Evolutionary conservation across 2,888 invertebrate genomes (phyloP).

Genomic region (Sycophila texana): DNA sequence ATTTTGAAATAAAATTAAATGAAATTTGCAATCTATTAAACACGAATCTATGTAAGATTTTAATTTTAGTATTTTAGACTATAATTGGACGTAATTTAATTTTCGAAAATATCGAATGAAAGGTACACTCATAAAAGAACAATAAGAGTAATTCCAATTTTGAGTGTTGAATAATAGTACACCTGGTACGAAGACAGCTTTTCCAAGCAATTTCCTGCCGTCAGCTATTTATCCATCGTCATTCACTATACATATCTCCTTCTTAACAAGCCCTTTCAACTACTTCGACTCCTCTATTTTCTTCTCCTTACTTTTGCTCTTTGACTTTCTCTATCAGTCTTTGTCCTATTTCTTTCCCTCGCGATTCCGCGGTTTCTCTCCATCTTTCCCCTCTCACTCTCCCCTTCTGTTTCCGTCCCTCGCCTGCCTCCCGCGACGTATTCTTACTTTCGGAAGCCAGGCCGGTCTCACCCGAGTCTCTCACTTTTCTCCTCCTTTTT

Average conservation of each 20-base stretch:
- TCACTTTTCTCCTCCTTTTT: constrained; percentile 24
- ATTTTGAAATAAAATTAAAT: too few relatives aligned
- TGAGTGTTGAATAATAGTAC: too few relatives aligned
- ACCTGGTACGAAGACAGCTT: neutral
- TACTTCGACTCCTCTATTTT: constrained; percentile 34
- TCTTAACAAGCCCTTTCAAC: constrained; percentile 28
- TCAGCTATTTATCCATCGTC: constrained; percentile 34
- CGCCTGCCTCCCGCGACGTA: neutral
- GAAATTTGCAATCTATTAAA: too few relatives aligned
- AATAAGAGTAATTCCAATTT: too few relatives aligned
- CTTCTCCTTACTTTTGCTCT: constrained; percentile 46
- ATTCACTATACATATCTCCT: constrained; percentile 31
- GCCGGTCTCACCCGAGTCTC: neutral
- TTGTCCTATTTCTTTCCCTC: constrained; percentile 29
- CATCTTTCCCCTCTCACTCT: neutral
- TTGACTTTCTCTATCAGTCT: constrained; percentile 48
- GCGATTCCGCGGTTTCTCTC: neutral
- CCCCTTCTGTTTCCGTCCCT: neutral
- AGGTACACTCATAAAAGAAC: too few relatives aligned
- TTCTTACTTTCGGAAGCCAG: neutral
- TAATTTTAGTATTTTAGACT: too few relatives aligned
- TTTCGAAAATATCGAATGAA: too few relatives aligned
- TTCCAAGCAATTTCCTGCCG: neutral
- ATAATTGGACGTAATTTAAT: too few relatives aligned
- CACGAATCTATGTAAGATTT: too few relatives aligned